phyloP scores from a whole-genome alignment of 1,140 invertebrate genomes.

The Microplitis demolitor region DNA sequence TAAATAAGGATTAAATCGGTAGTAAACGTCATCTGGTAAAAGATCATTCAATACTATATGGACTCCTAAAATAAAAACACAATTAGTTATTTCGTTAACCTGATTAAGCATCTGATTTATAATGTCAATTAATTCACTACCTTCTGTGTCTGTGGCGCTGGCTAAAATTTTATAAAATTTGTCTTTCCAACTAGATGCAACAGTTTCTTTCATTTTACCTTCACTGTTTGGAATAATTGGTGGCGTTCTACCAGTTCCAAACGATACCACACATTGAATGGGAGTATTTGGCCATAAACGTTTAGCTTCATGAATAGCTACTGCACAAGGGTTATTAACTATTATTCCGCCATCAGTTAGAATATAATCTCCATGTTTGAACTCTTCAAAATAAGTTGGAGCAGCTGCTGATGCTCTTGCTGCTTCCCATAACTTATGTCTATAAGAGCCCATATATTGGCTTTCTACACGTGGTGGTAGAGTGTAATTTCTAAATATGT shows the following conservation, averaged over 20 bases:
- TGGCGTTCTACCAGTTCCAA: constrained; percentile 79
- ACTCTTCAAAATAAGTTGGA: constrained; percentile 91
- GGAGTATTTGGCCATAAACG: constrained; percentile 81
- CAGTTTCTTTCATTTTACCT: constrained; percentile 42
- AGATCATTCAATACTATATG: constrained; percentile 84
- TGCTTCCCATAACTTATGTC: constrained; percentile 84
- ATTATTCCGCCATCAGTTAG: constrained; percentile 81
- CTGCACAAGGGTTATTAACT: constrained; percentile 88
- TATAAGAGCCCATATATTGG: constrained; percentile 78
- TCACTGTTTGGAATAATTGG: constrained; percentile 50
- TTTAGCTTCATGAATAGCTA: constrained; percentile 87
- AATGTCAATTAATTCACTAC: constrained; percentile 53
- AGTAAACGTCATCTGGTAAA: constrained; percentile 79
- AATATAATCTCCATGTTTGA: constrained; percentile 73
- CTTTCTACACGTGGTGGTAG: constrained; percentile 75
- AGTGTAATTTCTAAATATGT: constrained; percentile 89
- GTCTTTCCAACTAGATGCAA: constrained; percentile 72
- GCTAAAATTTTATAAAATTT: constrained; percentile 86
- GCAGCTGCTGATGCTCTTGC: constrained; percentile 90
- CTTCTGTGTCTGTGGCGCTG: constrained; percentile 89
- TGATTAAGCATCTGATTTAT: background rate
- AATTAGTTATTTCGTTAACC: constrained; percentile 26
- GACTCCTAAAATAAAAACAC: constrained; percentile 66
- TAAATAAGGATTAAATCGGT: constrained; percentile 89
- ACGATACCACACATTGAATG: constrained; percentile 85